Conservation (phyloP, 2,888 invertebrate species). For the Listrodromus nycthemerus region DNA sequence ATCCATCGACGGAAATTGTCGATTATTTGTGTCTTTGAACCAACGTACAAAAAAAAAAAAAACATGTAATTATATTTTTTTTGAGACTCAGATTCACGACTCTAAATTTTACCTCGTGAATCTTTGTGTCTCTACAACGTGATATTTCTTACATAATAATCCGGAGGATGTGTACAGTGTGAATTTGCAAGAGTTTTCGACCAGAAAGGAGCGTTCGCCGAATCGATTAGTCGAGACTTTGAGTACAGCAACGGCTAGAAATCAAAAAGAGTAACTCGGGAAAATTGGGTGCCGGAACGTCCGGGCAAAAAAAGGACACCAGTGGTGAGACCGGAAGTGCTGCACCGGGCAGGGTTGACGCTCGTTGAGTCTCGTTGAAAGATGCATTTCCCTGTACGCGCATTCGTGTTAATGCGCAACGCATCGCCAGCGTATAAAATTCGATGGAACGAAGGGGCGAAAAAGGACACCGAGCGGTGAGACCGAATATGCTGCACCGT, state of each 20-base stretch:
- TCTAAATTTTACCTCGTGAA: too few relatives aligned
- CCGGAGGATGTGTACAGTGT: neutral
- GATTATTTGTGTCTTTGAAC: too few relatives aligned
- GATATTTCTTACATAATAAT: neutral
- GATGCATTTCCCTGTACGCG: slow-evolving; percentile 22
- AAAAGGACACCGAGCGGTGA: slow-evolving; percentile 1
- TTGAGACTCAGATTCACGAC: too few relatives aligned
- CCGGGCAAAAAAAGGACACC: too few relatives aligned
- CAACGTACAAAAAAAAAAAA: too few relatives aligned
- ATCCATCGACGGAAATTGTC: too few relatives aligned
- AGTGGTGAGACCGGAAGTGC: too few relatives aligned
- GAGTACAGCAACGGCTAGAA: neutral
- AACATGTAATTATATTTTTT: too few relatives aligned
- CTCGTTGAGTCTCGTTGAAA: slow-evolving; percentile 20
- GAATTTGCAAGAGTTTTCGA: slow-evolving; percentile 19
- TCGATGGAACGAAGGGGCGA: neutral
- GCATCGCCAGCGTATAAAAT: neutral
- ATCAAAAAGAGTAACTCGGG: neutral
- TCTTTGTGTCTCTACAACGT: neutral
- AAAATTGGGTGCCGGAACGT: too few relatives aligned
- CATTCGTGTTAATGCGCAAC: slow-evolving; percentile 2
- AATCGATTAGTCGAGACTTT: slow-evolving; percentile 51
- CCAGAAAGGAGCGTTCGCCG: slow-evolving; percentile 24
- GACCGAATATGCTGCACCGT: slow-evolving; percentile 10
- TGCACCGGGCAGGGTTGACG: too few relatives aligned